phyloP scores from a whole-genome alignment of 2,888 invertebrate species.

The Chouioia cunea region DNA sequence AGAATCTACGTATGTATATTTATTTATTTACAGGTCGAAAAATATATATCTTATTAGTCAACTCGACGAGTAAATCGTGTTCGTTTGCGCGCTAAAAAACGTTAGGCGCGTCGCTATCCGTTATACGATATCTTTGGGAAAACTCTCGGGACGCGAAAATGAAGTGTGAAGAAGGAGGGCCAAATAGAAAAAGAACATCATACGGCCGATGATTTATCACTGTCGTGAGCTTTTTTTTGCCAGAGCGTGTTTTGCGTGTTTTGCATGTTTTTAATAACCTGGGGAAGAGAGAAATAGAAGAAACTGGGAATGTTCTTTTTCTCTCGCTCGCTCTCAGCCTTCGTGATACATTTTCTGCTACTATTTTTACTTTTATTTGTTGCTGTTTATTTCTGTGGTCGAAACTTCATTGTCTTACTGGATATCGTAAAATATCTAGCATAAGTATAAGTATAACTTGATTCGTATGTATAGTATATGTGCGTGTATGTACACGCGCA shows the following conservation, averaged over 20 bases:
- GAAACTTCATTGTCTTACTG: slow-evolving; percentile 36
- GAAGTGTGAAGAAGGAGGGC: slow-evolving; percentile 3
- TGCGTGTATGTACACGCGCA: slow-evolving; percentile 1
- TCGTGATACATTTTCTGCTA: background rate
- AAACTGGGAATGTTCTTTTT: background rate
- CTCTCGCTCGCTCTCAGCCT: slow-evolving; percentile 19
- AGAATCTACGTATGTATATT: no score
- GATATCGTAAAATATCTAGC: slow-evolving; percentile 47
- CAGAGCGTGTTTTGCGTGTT: background rate
- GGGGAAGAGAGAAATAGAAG: slow-evolving; percentile 24
- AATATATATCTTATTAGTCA: no score
- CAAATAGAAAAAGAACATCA: slow-evolving; percentile 4
- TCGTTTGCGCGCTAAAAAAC: background rate
- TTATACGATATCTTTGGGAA: no score
- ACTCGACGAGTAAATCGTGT: background rate
- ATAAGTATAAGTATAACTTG: slow-evolving; percentile 33
- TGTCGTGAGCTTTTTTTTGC: slow-evolving; percentile 10
- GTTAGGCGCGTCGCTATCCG: no score
- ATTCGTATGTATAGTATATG: slow-evolving; percentile 34
- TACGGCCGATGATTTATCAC: slow-evolving; percentile 35
- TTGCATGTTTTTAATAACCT: background rate
- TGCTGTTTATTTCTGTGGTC: slow-evolving; percentile 25
- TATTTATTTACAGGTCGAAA: no score
- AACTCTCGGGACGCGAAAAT: background rate
- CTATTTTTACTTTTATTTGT: slow-evolving; percentile 22